Evolutionary conservation across 2,888 invertebrate species (phyloP), one percentile per base, ranked within the genome.

Genomic region (Latrodectus elegans): DNA sequence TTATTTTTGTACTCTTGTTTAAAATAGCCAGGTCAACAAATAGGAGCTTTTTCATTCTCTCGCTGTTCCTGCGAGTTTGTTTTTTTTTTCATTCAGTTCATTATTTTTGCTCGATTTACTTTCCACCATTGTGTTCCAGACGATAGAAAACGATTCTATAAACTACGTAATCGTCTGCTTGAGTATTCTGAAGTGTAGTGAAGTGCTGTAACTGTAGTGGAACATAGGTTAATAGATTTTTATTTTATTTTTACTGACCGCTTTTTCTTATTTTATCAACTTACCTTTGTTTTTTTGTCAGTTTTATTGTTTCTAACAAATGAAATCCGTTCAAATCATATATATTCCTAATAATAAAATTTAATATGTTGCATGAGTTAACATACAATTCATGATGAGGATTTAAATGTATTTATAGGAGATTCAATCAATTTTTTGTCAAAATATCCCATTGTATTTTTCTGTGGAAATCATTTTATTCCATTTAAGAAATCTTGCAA

Each of bases 171-270:
- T 84, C 84, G 83, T 71, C 75, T 72, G 73, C 72, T 60, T 65
- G 73, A 84, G 84, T 84, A 67, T 38, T 78, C 72, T 84, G 84
- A 78, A 78, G 84, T 60, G 60, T 60, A 6, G 38, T 38, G 38
- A 38, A 38, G 38, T 71, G 65, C 53, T 84, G 65, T 77, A 71
- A 76, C 75, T 83, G 83, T 65, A 77, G 75, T 60, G n/a, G 52
- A 65, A 64, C 76, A 65, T 78, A 73, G 17, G 77, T 84, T 84
- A 84, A 84, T 84, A 84, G 84, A 84, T 84, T 82, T 75, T 75
- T 38, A 51, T 55, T 71, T 67, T 73, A 67, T 84, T 84, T 84
- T 78, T 84, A 72, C 78, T 70, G 78, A 15, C 49, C 53, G 9
- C 72, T 72, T 38, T 15, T 76, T n/a, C n/a, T 78, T 55, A 38